A percentile compares a stretch with the other conserved stretches of the same genome.
phyloP scores from a whole-genome alignment of 1,140 invertebrate genomes.

The Eriosoma lanigerum region DNA sequence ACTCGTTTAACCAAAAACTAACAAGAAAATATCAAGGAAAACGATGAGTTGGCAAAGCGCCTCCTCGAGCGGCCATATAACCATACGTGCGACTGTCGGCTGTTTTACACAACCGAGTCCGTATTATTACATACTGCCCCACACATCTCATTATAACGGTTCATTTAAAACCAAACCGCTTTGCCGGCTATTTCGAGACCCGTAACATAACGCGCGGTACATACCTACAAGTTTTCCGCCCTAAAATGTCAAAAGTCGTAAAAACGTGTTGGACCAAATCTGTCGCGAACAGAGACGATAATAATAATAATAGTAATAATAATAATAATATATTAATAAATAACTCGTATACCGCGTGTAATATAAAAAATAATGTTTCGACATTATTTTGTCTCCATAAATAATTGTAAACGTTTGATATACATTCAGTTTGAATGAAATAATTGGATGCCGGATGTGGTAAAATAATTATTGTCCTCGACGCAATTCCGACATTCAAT shows the following conservation, averaged over 20 bases:
- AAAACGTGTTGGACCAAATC: slow-evolving; percentile 7
- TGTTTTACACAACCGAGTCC: slow-evolving; percentile 15
- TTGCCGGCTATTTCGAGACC: slow-evolving; percentile 9
- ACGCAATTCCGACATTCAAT: neutral
- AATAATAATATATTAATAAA: too few species aligned
- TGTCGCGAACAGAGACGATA: neutral
- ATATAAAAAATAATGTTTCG: neutral
- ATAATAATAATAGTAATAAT: neutral
- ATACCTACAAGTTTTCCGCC: slow-evolving; percentile 2
- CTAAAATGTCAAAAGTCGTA: slow-evolving; percentile 13
- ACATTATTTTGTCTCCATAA: neutral
- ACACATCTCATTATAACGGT: slow-evolving; percentile 38
- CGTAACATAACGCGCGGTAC: too few species aligned
- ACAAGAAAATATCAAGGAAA: slow-evolving; percentile 48
- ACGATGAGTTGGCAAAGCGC: slow-evolving; percentile 32
- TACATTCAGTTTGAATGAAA: too few species aligned
- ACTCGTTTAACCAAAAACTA: slow-evolving; percentile 51
- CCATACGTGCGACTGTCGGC: too few species aligned
- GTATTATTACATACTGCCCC: neutral
- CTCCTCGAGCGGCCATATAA: neutral
- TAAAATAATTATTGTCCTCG: neutral
- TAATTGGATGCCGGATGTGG: neutral
- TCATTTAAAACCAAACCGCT: slow-evolving; percentile 38
- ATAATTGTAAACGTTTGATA: too few species aligned
- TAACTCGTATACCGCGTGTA: too few species aligned